These are phyloP conservation scores for Drosophila ercepeae DNA, from an alignment of 1,140 invertebrate species.

Conservation along the genomic window DNA sequence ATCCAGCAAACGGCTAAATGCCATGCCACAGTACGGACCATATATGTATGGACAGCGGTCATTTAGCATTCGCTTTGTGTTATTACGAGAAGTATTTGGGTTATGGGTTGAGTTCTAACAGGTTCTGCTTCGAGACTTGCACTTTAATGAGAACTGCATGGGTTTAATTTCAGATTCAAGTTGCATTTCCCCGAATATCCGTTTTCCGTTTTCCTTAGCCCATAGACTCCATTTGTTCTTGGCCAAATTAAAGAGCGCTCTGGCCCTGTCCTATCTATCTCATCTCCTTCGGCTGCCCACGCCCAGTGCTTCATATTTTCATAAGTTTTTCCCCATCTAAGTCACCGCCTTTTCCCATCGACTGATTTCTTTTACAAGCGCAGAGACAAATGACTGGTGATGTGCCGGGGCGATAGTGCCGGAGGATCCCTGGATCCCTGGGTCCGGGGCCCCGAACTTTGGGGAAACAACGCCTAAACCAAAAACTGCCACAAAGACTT, in stretches of 20 bases:
- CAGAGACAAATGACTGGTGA: slow-evolving; percentile 77
- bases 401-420: slow-evolving; percentile 53
- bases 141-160: slow-evolving; percentile 22
- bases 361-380: slow-evolving; percentile 63
- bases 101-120: slow-evolving; percentile 47
- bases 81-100: slow-evolving; percentile 54
- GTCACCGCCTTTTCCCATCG: slow-evolving; percentile 11
- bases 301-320: slow-evolving; percentile 68
- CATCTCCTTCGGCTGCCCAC: slow-evolving; percentile 43
- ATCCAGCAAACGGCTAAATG: slow-evolving; percentile 78
- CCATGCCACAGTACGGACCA: slow-evolving; percentile 56
- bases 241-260: slow-evolving; percentile 58
- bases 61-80: slow-evolving; percentile 64
- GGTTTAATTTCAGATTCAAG: slow-evolving; percentile 13
- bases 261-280: slow-evolving; percentile 23
- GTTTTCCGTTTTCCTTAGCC: not conserved
- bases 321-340: slow-evolving; percentile 58
- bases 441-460: slow-evolving; percentile 25
- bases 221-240: slow-evolving; percentile 34
- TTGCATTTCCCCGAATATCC: slow-evolving; percentile 20
- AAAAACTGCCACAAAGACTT: slow-evolving; percentile 75
- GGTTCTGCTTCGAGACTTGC: slow-evolving; percentile 12
- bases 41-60: slow-evolving; percentile 35
- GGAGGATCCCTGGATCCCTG: slow-evolving; percentile 33
- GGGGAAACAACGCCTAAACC: slow-evolving; percentile 59